These are phyloP conservation scores for Ornithoptera priamus DNA, from an alignment of 2,888 invertebrate species.

Conservation along the genomic window DNA sequence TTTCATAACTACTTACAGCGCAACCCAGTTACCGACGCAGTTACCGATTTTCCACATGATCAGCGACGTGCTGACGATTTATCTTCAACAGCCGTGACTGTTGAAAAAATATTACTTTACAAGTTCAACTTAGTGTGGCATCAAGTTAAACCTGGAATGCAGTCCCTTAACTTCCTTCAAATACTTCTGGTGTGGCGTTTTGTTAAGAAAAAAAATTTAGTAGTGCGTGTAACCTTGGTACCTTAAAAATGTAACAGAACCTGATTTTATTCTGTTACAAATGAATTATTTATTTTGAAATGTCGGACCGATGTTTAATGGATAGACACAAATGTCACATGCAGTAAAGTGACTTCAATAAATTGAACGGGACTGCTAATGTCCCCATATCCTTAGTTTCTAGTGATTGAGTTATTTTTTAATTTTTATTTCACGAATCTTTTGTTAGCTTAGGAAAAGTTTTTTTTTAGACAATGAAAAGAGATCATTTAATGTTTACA, in stretches of 20 bases:
- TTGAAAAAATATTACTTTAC: not conserved
- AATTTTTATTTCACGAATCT: no score
- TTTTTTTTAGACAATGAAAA: no score
- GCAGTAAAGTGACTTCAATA: constrained; percentile 4
- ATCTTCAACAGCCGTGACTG: not conserved
- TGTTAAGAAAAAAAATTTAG: constrained; percentile 6
- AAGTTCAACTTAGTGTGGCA: constrained; percentile 12
- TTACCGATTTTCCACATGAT: constrained; percentile 22
- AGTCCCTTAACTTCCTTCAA: constrained; percentile 18
- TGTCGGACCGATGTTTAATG: constrained; percentile 11
- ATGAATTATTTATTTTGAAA: constrained; percentile 9
- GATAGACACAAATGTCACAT: constrained; percentile 13
- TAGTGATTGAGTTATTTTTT: not conserved
- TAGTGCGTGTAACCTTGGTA: constrained; percentile 4
- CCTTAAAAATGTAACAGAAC: constrained; percentile 20
- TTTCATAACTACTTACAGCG: not conserved
- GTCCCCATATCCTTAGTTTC: not conserved
- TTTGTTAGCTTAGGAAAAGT: no score
- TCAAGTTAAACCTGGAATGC: constrained; percentile 15
- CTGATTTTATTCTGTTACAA: constrained; percentile 13
- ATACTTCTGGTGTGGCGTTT: constrained; percentile 1
- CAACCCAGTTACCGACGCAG: constrained; percentile 6
- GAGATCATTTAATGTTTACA: no score
- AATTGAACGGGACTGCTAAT: not conserved
- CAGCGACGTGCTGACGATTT: constrained; percentile 10